Percentiles rank a stretch among this genome's conserved stretches.
Conservation (phyloP, 2,888 invertebrate genomes). For the Mimas tiliae region DNA sequence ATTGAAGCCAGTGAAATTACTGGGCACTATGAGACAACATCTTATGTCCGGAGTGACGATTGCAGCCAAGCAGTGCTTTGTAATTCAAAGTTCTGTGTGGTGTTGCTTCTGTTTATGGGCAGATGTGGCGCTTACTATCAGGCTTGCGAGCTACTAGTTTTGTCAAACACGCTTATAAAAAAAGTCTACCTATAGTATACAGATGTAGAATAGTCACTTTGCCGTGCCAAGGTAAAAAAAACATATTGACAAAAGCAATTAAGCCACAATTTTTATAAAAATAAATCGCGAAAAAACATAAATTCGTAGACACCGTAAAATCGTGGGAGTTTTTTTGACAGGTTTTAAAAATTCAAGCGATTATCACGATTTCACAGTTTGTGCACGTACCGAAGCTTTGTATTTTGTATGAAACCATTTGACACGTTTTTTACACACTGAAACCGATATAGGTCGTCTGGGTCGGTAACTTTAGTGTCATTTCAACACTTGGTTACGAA, state of each 20-base stretch:
- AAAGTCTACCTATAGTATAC: too few relatives aligned
- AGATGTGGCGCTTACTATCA: too few relatives aligned
- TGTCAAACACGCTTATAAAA: too few relatives aligned
- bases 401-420: slow-evolving; percentile 18
- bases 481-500: slow-evolving; percentile 6
- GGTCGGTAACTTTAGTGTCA: neutral
- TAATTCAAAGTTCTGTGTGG: too few relatives aligned
- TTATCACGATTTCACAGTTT: slow-evolving; percentile 13
- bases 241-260: neutral
- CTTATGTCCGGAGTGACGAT: too few relatives aligned
- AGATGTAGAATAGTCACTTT: too few relatives aligned
- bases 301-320: neutral
- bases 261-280: neutral
- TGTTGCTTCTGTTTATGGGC: too few relatives aligned
- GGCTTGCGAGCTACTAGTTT: too few relatives aligned
- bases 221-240: neutral
- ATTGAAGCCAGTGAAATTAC: too few relatives aligned
- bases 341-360: slow-evolving; percentile 7
- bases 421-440: slow-evolving; percentile 15
- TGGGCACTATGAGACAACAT: too few relatives aligned
- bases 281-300: neutral
- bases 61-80: too few relatives aligned
- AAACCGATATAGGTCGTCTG: slow-evolving; percentile 18
- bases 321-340: slow-evolving; percentile 6
- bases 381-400: slow-evolving; percentile 7